Conservation (phyloP, 2,113 vertebrate genomes). For the Boleophthalmus pectinirostris region DNA sequence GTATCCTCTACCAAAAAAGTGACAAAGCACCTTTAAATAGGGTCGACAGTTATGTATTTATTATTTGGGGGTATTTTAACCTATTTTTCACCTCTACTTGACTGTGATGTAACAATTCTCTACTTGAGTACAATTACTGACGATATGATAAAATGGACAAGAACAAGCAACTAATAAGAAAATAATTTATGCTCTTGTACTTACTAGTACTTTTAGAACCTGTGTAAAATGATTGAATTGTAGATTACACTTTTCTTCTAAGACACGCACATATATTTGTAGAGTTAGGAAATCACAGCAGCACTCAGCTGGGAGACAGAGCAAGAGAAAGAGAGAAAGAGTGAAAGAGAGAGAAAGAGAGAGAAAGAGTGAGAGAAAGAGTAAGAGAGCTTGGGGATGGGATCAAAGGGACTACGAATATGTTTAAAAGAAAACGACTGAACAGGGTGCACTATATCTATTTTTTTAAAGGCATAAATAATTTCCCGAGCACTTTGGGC, state of each 20-base stretch:
- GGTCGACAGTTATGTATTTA: no score
- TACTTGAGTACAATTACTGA: no score
- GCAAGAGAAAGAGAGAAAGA: constrained; percentile 23
- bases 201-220: no score
- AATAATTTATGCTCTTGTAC: no score
- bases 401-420: constrained; percentile 55
- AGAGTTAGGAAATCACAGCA: constrained; percentile 9
- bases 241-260: background rate
- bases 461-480: constrained; percentile 73
- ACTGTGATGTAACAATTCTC: no score
- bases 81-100: no score
- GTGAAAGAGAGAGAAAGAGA: constrained; percentile 30
- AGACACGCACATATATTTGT: constrained; percentile 4
- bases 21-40: no score
- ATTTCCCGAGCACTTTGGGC: constrained; percentile 67
- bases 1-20: no score
- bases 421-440: constrained; percentile 57
- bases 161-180: no score
- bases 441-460: constrained; percentile 53
- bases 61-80: no score
- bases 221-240: no score
- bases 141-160: no score
- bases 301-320: constrained; percentile 22
- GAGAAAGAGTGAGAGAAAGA: background rate
- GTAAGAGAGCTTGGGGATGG: constrained; percentile 36